Conservation (phyloP, 1,140 invertebrate species). For the Rhyzopertha dominica region DNA sequence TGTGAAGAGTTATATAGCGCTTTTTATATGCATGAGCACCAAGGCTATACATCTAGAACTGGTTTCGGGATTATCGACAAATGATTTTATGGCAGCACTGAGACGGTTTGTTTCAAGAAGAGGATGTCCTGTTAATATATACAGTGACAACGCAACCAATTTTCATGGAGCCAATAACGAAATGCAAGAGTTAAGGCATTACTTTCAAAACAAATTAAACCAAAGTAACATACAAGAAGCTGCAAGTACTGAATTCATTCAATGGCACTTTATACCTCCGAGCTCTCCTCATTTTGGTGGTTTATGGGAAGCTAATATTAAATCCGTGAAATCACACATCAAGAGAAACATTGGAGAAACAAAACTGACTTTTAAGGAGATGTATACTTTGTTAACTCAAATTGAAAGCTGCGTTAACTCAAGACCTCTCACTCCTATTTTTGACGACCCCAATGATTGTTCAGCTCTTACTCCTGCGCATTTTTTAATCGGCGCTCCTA, state of each 20-base stretch:
- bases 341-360: slow-evolving; percentile 6
- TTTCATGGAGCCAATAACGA: slow-evolving; percentile 15
- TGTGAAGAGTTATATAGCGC: slow-evolving; percentile 13
- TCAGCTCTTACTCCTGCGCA: slow-evolving; percentile 5
- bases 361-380: not conserved
- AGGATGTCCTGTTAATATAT: slow-evolving; percentile 13
- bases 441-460: slow-evolving; percentile 6
- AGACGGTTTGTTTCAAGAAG: slow-evolving; percentile 15
- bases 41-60: slow-evolving; percentile 17
- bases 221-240: slow-evolving; percentile 1
- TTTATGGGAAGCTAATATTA: slow-evolving; percentile 6
- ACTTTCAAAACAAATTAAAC: slow-evolving; percentile 9
- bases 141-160: slow-evolving; percentile 19
- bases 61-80: slow-evolving; percentile 9
- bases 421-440: slow-evolving; percentile 4
- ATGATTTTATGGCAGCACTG: slow-evolving; percentile 15
- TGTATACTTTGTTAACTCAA: slow-evolving; percentile 3
- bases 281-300: slow-evolving; percentile 11
- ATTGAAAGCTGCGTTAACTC: slow-evolving; percentile 8
- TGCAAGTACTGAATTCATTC: slow-evolving; percentile 5
- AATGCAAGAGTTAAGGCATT: slow-evolving; percentile 7
- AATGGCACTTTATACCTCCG: slow-evolving; percentile 9
- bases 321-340: slow-evolving; percentile 6
- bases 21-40: slow-evolving; percentile 16
- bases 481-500: slow-evolving; percentile 14